Evolutionary conservation across 2,113 vertebrate species (phyloP).

Genomic region (Drymodes brunneopygia): DNA sequence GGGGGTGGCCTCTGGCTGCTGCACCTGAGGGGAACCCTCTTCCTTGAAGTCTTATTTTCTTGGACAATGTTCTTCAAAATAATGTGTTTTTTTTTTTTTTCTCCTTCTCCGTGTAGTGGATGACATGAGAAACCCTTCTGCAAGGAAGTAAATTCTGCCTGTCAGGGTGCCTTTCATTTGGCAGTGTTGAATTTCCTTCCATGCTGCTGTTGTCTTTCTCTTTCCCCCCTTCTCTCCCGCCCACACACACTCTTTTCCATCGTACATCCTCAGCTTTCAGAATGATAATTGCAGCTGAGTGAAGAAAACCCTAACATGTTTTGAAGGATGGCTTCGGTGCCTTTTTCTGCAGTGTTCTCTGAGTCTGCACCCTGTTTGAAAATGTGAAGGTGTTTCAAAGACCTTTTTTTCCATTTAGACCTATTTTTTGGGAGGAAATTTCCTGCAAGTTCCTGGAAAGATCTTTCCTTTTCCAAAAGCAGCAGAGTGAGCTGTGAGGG

Average conservation of each 20-base stretch:
- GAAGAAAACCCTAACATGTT: not conserved
- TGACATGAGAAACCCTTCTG: slow-evolving; percentile 10
- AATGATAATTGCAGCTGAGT: slow-evolving; percentile 2
- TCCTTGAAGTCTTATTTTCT: not conserved
- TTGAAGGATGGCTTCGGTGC: not conserved
- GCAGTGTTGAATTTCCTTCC: slow-evolving; percentile 27
- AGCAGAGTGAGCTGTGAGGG: not conserved
- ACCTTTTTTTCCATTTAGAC: not conserved
- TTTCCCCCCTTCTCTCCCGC: slow-evolving; percentile 2
- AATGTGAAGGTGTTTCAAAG: not conserved
- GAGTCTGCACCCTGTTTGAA: not conserved
- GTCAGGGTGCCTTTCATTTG: slow-evolving; percentile 24
- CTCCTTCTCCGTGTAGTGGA: not conserved
- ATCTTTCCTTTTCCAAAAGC: not conserved
- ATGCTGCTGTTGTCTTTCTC: slow-evolving; percentile 48
- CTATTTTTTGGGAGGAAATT: not conserved
- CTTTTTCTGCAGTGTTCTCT: slow-evolving; percentile 8
- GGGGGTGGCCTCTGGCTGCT: not conserved
- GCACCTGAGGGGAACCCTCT: not conserved
- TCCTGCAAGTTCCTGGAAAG: not conserved
- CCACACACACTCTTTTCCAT: slow-evolving; percentile 11
- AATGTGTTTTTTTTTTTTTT: not conserved
- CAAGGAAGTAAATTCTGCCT: slow-evolving; percentile 23
- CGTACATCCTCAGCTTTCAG: slow-evolving; percentile 10
- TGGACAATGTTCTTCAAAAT: not conserved